Conservation (phyloP, 2,888 invertebrate species). For the Rosalia funebris region DNA sequence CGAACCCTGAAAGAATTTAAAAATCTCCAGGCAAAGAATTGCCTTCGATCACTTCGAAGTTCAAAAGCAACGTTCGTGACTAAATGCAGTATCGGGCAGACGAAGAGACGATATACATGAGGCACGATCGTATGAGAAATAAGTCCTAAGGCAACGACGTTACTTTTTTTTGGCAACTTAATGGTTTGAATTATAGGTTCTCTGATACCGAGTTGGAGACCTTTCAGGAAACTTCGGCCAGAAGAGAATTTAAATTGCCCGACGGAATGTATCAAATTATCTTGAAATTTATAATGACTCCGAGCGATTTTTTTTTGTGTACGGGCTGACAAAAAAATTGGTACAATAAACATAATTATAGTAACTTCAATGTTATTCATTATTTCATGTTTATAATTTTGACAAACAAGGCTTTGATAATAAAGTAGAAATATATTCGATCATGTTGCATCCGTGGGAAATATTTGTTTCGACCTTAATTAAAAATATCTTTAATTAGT, state of each 20-base stretch:
- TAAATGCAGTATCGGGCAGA: conserved; percentile 7
- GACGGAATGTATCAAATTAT: neutral
- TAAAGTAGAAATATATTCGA: too few species aligned
- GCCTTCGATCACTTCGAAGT: conserved; percentile 14
- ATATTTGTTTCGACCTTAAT: too few species aligned
- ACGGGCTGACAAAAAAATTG: too few species aligned
- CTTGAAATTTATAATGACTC: neutral
- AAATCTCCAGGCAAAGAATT: neutral
- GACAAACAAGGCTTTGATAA: too few species aligned
- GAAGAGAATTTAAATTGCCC: neutral
- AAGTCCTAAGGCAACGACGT: neutral
- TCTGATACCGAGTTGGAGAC: neutral
- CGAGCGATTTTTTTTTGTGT: neutral
- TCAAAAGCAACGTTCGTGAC: conserved; percentile 25
- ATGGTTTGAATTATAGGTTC: conserved; percentile 1
- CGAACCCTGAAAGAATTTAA: neutral
- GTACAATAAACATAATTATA: too few species aligned
- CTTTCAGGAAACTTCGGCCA: neutral
- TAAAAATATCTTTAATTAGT: too few species aligned
- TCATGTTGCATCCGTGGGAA: too few species aligned
- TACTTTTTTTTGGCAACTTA: neutral
- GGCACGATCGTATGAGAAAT: neutral
- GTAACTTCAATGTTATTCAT: too few species aligned
- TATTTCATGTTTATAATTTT: too few species aligned
- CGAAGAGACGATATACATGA: neutral